A percentile compares a stretch with the other conserved stretches of the same genome.
These are phyloP conservation scores for Lathronympha strigana DNA, from an alignment of 2,888 invertebrate genomes.

Conservation along the genomic window DNA sequence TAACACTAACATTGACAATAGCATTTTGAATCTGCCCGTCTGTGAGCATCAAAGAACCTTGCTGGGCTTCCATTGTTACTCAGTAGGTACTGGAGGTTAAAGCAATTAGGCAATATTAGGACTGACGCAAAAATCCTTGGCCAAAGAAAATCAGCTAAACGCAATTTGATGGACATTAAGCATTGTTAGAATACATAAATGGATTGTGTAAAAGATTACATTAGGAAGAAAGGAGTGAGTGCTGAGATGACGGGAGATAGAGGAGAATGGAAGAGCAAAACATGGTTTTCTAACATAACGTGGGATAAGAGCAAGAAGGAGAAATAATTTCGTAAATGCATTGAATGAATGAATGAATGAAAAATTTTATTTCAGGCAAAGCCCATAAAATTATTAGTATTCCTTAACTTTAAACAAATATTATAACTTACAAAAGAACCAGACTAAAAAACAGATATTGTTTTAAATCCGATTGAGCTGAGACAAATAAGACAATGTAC, in stretches of 20 bases:
- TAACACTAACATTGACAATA: slow-evolving; percentile 63
- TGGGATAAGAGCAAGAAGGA: too few species aligned
- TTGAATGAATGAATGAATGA: too few species aligned
- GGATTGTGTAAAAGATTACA: too few species aligned
- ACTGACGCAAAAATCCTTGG: slow-evolving; percentile 67
- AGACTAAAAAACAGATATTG: slow-evolving; percentile 19
- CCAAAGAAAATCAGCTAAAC: slow-evolving; percentile 44
- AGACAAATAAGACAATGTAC: slow-evolving; percentile 38
- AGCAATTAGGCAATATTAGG: slow-evolving; percentile 74
- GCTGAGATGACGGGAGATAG: too few species aligned
- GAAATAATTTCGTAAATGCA: slow-evolving; percentile 30
- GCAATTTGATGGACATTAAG: slow-evolving; percentile 46
- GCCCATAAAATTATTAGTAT: too few species aligned
- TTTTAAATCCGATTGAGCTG: slow-evolving; percentile 16
- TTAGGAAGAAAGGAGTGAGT: too few species aligned
- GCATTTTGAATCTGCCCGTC: slow-evolving; percentile 60
- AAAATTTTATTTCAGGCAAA: too few species aligned
- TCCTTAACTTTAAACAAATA: too few species aligned
- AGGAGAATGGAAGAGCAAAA: too few species aligned
- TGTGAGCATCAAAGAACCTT: slow-evolving; percentile 65
- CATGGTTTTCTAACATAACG: too few species aligned
- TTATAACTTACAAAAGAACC: too few species aligned
- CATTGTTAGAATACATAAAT: slow-evolving; percentile 35
- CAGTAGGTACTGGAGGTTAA: slow-evolving; percentile 64
- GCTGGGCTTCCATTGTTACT: slow-evolving; percentile 65